Percentiles rank a stretch among this genome's conserved stretches.
These are phyloP conservation scores for Drosophila repletoides DNA, from an alignment of 1,140 invertebrate species.

Conservation along the genomic window DNA sequence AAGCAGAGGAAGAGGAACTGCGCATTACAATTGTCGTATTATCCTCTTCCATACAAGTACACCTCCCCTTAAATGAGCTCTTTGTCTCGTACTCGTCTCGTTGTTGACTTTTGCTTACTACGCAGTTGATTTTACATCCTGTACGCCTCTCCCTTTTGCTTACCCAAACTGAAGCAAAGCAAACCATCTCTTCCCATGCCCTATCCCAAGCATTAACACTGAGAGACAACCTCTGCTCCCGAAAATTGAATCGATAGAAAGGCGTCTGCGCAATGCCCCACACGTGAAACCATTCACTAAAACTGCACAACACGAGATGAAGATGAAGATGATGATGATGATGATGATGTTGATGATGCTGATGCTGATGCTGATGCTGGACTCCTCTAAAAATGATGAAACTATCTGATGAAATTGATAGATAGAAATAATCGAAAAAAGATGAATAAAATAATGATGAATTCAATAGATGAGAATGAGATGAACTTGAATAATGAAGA, in stretches of 20 bases:
- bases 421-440: too few species aligned
- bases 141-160: neutral
- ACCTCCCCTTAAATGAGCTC: slow-evolving; percentile 18
- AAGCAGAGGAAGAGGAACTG: slow-evolving; percentile 42
- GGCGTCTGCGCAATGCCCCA: slow-evolving; percentile 51
- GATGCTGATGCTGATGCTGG: neutral
- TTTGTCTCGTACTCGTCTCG: slow-evolving; percentile 36
- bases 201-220: slow-evolving; percentile 57
- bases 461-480: too few species aligned
- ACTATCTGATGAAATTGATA: too few species aligned
- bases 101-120: slow-evolving; percentile 72
- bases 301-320: slow-evolving; percentile 25
- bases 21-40: slow-evolving; percentile 51
- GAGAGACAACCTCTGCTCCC: slow-evolving; percentile 29
- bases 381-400: too few species aligned
- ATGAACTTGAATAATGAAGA: too few species aligned
- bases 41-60: slow-evolving; percentile 34
- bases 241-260: slow-evolving; percentile 50
- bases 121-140: slow-evolving; percentile 75
- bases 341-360: slow-evolving; percentile 18
- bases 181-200: slow-evolving; percentile 49
- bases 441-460: too few species aligned
- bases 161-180: neutral
- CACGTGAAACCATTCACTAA: slow-evolving; percentile 65
- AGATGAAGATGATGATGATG: slow-evolving; percentile 25